A percentile compares a stretch with the other conserved stretches of the same genome.
phyloP scores from a whole-genome alignment of 2,888 invertebrate genomes.

The Alsophila aescularia region DNA sequence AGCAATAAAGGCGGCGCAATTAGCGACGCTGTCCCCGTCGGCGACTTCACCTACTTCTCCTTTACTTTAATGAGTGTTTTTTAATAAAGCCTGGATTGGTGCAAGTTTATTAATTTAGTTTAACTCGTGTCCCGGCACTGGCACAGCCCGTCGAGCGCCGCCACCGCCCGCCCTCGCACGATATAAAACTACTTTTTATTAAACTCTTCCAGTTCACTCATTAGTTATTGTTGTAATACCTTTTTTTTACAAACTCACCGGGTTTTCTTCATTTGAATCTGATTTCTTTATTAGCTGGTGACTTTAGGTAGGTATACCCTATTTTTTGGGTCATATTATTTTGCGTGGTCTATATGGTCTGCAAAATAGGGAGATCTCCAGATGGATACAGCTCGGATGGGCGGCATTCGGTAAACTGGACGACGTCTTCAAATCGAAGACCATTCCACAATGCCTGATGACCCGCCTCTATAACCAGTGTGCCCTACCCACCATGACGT shows the following conservation, averaged over 20 bases:
- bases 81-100: slow-evolving; percentile 81
- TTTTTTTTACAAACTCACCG: not conserved
- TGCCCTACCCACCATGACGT: too few relatives aligned
- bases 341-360: too few relatives aligned
- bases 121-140: slow-evolving; percentile 77
- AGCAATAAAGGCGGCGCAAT: slow-evolving; percentile 84
- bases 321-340: too few relatives aligned
- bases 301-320: too few relatives aligned
- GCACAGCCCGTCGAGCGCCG: slow-evolving; percentile 24
- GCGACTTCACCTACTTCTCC: slow-evolving; percentile 84
- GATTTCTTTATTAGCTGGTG: not conserved
- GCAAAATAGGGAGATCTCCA: too few relatives aligned
- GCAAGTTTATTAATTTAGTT: slow-evolving; percentile 84
- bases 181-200: slow-evolving; percentile 67
- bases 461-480: too few relatives aligned
- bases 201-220: slow-evolving; percentile 23
- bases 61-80: slow-evolving; percentile 84
- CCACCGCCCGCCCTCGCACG: slow-evolving; percentile 41
- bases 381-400: too few relatives aligned
- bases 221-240: slow-evolving; percentile 11
- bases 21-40: slow-evolving; percentile 83
- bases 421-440: too few relatives aligned
- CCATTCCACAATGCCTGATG: too few relatives aligned
- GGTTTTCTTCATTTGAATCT: not conserved
- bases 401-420: too few relatives aligned